Percentiles rank a stretch among this genome's conserved stretches.
Evolutionary conservation across 2,113 vertebrate genomes (phyloP).

Genomic region (Cynocephalus volans): DNA sequence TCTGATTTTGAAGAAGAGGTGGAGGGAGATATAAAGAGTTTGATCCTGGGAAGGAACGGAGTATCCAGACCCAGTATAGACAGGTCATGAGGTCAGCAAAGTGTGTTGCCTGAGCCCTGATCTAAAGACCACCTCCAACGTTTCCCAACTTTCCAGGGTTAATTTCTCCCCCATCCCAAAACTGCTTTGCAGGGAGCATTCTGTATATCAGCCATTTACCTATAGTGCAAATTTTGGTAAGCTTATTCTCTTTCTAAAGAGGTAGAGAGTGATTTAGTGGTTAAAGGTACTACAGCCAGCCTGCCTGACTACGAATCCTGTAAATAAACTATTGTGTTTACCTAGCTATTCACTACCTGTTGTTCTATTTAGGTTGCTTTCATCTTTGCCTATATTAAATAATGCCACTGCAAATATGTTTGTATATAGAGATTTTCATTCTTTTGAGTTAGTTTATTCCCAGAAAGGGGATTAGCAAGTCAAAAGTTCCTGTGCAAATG

Average conservation of each 20-base stretch:
- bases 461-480: not conserved
- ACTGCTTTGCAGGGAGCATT: not conserved
- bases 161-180: not conserved
- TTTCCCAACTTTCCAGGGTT: not conserved
- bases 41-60: not conserved
- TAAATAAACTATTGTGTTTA: not conserved
- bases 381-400: not conserved
- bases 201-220: not conserved
- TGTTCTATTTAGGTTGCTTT: not conserved
- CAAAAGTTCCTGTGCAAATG: not conserved
- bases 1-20: slow-evolving; percentile 10
- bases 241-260: not conserved
- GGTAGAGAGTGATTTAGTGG: not conserved
- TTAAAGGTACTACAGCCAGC: not conserved
- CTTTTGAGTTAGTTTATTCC: not conserved
- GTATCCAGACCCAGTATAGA: too few species aligned
- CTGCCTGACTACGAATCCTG: not conserved
- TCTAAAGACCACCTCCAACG: rapidly evolving
- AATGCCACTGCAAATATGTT: not conserved
- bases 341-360: not conserved
- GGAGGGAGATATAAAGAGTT: not conserved
- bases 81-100: not conserved
- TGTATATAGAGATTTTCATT: not conserved
- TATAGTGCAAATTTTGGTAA: not conserved
- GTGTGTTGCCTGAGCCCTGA: not conserved